A percentile compares a stretch with the other conserved stretches of the same genome.
These are phyloP conservation scores for Salvelinus fontinalis DNA, from an alignment of 2,113 vertebrate species.

Conservation along the genomic window DNA sequence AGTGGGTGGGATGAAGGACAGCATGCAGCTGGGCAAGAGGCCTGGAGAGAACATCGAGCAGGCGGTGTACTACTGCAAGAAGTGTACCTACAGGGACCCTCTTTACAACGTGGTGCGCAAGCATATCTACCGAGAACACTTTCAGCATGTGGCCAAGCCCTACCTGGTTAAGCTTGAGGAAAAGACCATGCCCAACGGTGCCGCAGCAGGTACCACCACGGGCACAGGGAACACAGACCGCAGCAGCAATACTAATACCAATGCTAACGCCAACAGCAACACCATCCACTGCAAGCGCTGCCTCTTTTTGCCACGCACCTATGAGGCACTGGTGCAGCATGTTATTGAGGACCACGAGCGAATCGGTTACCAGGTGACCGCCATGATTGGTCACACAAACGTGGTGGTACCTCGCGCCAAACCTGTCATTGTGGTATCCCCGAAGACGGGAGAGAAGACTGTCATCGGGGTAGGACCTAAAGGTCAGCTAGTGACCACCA, in stretches of 20 bases:
- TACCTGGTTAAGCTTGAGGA: slow-evolving; percentile 92
- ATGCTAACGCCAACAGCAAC: slow-evolving; percentile 72
- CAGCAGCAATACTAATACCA: slow-evolving; percentile 69
- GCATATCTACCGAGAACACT: slow-evolving; percentile 99
- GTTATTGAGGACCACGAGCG: slow-evolving; percentile 98
- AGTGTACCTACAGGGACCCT: slow-evolving; percentile 99
- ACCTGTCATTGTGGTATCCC: slow-evolving; percentile 87
- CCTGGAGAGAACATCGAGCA: slow-evolving; percentile 92
- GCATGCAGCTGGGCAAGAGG: slow-evolving; percentile 74
- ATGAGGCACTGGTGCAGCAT: slow-evolving; percentile 95
- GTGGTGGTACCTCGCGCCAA: slow-evolving; percentile 94
- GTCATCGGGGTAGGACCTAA: slow-evolving; percentile 88
- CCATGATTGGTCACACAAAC: slow-evolving; percentile 98
- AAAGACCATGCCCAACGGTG: slow-evolving; percentile 77
- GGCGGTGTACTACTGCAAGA: slow-evolving; percentile 99
- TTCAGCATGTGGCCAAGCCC: slow-evolving; percentile 95
- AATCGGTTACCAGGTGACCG: slow-evolving; percentile 97
- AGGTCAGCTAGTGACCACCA: slow-evolving; percentile 78
- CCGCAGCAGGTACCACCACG: slow-evolving; percentile 51
- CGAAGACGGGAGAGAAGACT: slow-evolving; percentile 88
- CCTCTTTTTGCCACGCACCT: slow-evolving; percentile 96
- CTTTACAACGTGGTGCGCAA: slow-evolving; percentile 98
- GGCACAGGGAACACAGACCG: slow-evolving; percentile 74
- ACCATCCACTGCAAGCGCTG: slow-evolving; percentile 95
- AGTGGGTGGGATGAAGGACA: slow-evolving; percentile 85